These are phyloP conservation scores for Strigamia maritima DNA, from an alignment of 2,888 invertebrate species.

Conservation along the genomic window DNA sequence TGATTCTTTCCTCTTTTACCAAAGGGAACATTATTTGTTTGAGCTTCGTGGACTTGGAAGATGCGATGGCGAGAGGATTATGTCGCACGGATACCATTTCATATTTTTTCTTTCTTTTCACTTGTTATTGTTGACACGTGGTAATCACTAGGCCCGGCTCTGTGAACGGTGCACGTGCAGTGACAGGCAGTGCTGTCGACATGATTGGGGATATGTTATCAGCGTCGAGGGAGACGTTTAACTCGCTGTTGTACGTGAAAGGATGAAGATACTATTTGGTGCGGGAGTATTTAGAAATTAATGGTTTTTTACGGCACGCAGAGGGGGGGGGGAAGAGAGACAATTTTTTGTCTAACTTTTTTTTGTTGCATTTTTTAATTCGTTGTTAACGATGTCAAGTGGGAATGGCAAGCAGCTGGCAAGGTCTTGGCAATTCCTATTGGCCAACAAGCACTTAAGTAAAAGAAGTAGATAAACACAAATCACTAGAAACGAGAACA, in stretches of 20 bases:
- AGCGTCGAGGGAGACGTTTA: slow-evolving; percentile 31
- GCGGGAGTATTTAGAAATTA: background rate
- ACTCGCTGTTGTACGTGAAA: background rate
- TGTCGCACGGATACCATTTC: slow-evolving; percentile 19
- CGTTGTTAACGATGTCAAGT: slow-evolving; percentile 23
- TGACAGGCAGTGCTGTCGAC: slow-evolving; percentile 30
- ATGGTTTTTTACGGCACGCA: background rate
- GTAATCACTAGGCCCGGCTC: slow-evolving; percentile 20
- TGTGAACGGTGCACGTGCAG: background rate
- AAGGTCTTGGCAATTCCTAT: slow-evolving; percentile 28
- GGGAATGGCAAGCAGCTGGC: slow-evolving; percentile 32
- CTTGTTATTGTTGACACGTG: slow-evolving; percentile 32
- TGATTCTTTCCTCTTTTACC: slow-evolving; percentile 5
- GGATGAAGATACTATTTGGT: background rate
- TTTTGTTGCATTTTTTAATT: background rate
- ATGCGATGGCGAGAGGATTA: slow-evolving; percentile 20
- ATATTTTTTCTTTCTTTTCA: background rate
- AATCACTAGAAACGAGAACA: slow-evolving; percentile 34
- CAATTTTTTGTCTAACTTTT: background rate
- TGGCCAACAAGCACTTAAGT: slow-evolving; percentile 31
- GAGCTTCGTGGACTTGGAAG: slow-evolving; percentile 7
- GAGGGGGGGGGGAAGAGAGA: background rate
- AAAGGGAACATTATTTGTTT: slow-evolving; percentile 22
- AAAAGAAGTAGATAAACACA: slow-evolving; percentile 34
- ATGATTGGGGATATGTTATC: slow-evolving; percentile 27